Evolutionary conservation across 1,140 invertebrate genomes (phyloP).

Genomic region (Macrobrachium nipponense): DNA sequence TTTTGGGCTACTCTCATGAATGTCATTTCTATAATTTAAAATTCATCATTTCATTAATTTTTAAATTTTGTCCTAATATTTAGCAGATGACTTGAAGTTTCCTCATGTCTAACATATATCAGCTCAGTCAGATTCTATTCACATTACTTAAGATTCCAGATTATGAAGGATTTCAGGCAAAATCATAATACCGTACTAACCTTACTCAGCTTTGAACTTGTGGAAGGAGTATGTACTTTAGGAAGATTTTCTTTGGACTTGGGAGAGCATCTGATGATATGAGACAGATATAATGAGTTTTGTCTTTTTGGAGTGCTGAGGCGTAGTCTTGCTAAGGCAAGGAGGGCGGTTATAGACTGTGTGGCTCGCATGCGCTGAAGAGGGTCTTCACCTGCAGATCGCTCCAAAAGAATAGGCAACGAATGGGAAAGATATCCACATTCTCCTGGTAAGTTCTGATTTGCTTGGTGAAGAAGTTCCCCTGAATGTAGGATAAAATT

Average conservation of each 20-base stretch:
- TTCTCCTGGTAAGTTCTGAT: slow-evolving; percentile 85
- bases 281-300: slow-evolving; percentile 24
- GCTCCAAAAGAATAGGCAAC: slow-evolving; percentile 56
- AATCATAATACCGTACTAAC: neutral
- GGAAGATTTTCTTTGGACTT: slow-evolving; percentile 38
- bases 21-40: too few species aligned
- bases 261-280: slow-evolving; percentile 33
- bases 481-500: slow-evolving; percentile 25
- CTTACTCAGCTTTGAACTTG: slow-evolving; percentile 47
- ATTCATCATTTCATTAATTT: too few species aligned
- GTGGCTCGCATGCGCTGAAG: slow-evolving; percentile 69
- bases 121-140: too few species aligned
- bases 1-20: too few species aligned
- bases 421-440: slow-evolving; percentile 69
- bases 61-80: too few species aligned
- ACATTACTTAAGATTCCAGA: too few species aligned
- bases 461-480: slow-evolving; percentile 77
- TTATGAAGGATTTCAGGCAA: neutral
- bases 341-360: slow-evolving; percentile 68
- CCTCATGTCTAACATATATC: too few species aligned
- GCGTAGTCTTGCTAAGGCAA: slow-evolving; percentile 69
- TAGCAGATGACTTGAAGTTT: too few species aligned
- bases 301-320: slow-evolving; percentile 46
- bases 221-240: slow-evolving; percentile 19
- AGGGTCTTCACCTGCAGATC: slow-evolving; percentile 49